Conservation (phyloP, 1,140 invertebrate species). For the Charaxes varanes region DNA sequence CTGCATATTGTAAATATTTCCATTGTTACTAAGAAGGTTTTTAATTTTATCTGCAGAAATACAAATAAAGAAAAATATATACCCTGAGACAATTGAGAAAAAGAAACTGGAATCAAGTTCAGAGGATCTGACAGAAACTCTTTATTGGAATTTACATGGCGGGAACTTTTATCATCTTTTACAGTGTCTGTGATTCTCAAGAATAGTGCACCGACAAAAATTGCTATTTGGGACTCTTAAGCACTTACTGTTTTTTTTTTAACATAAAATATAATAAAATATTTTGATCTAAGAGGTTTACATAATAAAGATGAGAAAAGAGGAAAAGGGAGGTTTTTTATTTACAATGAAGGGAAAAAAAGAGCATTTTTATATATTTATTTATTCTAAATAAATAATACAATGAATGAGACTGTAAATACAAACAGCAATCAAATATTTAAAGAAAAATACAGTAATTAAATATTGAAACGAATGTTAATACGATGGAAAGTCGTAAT, state of each 20-base stretch:
- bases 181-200: slow-evolving; percentile 44
- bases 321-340: slow-evolving; percentile 56
- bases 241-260: slow-evolving; percentile 32
- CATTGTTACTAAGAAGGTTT: slow-evolving; percentile 54
- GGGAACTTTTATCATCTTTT: slow-evolving; percentile 68
- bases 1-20: slow-evolving; percentile 22
- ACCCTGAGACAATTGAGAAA: slow-evolving; percentile 65
- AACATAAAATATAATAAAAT: too few species aligned
- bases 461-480: slow-evolving; percentile 20
- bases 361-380: slow-evolving; percentile 38
- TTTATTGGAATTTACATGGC: slow-evolving; percentile 72
- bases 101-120: slow-evolving; percentile 37
- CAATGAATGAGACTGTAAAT: slow-evolving; percentile 43
- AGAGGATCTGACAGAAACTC: slow-evolving; percentile 62
- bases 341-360: slow-evolving; percentile 40
- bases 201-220: slow-evolving; percentile 16
- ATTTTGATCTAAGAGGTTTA: slow-evolving; percentile 32
- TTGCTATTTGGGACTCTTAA: slow-evolving; percentile 44
- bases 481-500: slow-evolving; percentile 10
- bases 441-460: slow-evolving; percentile 15
- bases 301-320: slow-evolving; percentile 51
- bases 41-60: slow-evolving; percentile 70
- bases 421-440: slow-evolving; percentile 21
- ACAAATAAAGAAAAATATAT: slow-evolving; percentile 59
- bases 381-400: slow-evolving; percentile 60